Conservation (phyloP, 2,113 vertebrate genomes). For the Tachysurus vachellii region DNA sequence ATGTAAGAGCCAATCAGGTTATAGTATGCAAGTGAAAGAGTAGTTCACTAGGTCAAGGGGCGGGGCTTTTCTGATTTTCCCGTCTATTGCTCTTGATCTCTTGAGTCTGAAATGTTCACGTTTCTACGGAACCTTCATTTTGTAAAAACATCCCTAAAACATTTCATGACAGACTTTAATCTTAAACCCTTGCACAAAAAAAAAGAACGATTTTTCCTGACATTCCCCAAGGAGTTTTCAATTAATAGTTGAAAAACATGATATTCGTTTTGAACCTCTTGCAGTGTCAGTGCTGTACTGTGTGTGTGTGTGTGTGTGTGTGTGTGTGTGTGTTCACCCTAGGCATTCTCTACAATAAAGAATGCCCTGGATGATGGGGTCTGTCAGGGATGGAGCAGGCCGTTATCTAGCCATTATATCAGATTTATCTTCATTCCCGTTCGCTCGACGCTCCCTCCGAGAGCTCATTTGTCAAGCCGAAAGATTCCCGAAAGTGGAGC, state of each 20-base stretch:
- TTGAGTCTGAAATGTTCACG: not conserved
- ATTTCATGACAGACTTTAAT: not conserved
- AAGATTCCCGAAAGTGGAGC: constrained; percentile 47
- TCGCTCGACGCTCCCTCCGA: constrained; percentile 66
- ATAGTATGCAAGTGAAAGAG: not conserved
- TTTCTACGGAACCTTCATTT: not conserved
- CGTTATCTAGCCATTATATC: constrained; percentile 72
- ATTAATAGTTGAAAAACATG: constrained; percentile 7
- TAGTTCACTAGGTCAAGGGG: not conserved
- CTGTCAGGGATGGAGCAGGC: constrained; percentile 72
- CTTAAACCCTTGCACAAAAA: not conserved
- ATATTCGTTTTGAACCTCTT: not conserved
- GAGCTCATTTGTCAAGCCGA: constrained; percentile 78
- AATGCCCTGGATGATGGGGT: constrained; percentile 70
- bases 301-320: constrained; percentile 59
- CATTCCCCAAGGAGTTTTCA: not conserved
- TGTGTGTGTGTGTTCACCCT: not conserved
- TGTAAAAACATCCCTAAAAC: not conserved
- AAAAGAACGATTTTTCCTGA: not conserved
- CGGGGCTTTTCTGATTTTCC: not conserved
- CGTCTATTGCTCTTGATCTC: not conserved
- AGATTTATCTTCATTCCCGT: constrained; percentile 76
- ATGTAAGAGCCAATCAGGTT: not conserved
- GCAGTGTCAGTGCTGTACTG: constrained; percentile 17
- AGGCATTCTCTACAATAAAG: constrained; percentile 66